Evolutionary conservation across 1,140 invertebrate species (phyloP).

Genomic region (Rhyzopertha dominica): DNA sequence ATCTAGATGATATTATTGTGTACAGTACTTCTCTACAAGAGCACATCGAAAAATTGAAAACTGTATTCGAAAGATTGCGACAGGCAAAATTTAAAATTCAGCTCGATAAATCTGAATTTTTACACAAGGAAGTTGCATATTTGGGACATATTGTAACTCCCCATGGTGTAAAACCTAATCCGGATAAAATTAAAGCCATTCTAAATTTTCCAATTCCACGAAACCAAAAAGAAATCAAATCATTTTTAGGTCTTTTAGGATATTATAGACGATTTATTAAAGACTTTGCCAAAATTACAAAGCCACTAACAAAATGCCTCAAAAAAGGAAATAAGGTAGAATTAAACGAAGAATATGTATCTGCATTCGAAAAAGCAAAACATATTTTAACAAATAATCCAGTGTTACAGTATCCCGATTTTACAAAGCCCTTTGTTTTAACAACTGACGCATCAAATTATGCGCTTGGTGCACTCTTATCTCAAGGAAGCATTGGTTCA

Average conservation of each 20-base stretch:
- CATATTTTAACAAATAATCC: conserved; percentile 20
- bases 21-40: conserved; percentile 34
- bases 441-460: conserved; percentile 27
- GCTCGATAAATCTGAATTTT: conserved; percentile 18
- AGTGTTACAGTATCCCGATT: conserved; percentile 29
- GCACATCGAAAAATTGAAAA: conserved; percentile 39
- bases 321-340: conserved; percentile 20
- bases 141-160: conserved; percentile 26
- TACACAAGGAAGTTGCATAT: conserved; percentile 18
- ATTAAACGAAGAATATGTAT: conserved; percentile 7
- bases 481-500: conserved; percentile 26
- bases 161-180: conserved; percentile 19
- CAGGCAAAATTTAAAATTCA: conserved; percentile 28
- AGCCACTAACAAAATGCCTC: conserved; percentile 20
- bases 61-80: conserved; percentile 9
- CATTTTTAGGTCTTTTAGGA: conserved; percentile 5
- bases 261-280: conserved; percentile 24
- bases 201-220: conserved; percentile 18
- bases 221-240: conserved; percentile 19
- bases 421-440: conserved; percentile 25
- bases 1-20: conserved; percentile 48
- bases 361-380: conserved; percentile 23
- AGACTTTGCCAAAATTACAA: conserved; percentile 23
- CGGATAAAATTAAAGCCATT: conserved; percentile 21
- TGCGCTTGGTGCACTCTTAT: conserved; percentile 24